Evolutionary conservation across 2,797 vertebrate species (phyloP).

Genomic region (Scarus forsteni): DNA sequence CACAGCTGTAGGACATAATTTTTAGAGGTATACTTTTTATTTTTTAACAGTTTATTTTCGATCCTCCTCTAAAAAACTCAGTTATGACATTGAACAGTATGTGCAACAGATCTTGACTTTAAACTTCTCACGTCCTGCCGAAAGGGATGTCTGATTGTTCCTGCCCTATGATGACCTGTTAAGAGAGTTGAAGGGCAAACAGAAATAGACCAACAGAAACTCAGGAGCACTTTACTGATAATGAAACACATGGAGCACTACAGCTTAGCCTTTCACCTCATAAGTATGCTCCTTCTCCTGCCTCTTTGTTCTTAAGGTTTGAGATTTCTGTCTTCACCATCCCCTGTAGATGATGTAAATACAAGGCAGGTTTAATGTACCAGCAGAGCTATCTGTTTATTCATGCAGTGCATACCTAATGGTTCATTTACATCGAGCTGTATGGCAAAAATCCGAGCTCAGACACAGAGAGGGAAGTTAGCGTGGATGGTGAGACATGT

Average conservation of each 20-base stretch:
- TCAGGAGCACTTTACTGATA: conserved; percentile 42
- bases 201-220: conserved; percentile 59
- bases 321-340: neutral
- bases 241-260: conserved; percentile 39
- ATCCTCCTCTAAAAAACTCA: no score
- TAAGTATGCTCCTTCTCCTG: conserved; percentile 21
- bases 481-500: neutral
- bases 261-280: conserved; percentile 57
- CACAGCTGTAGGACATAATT: no score
- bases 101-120: no score
- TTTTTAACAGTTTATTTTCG: no score
- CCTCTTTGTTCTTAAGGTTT: conserved; percentile 1
- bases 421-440: conserved; percentile 25
- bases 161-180: neutral
- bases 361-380: neutral
- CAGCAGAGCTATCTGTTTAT: conserved; percentile 20
- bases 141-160: conserved; percentile 1
- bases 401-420: neutral
- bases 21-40: no score
- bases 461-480: neutral
- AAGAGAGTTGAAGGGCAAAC: conserved; percentile 36
- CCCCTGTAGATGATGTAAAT: neutral
- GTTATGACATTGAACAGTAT: no score
- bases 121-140: neutral
- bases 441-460: conserved; percentile 11